phyloP scores from a whole-genome alignment of 1,140 invertebrate genomes.

The Diabrotica undecimpunctata region DNA sequence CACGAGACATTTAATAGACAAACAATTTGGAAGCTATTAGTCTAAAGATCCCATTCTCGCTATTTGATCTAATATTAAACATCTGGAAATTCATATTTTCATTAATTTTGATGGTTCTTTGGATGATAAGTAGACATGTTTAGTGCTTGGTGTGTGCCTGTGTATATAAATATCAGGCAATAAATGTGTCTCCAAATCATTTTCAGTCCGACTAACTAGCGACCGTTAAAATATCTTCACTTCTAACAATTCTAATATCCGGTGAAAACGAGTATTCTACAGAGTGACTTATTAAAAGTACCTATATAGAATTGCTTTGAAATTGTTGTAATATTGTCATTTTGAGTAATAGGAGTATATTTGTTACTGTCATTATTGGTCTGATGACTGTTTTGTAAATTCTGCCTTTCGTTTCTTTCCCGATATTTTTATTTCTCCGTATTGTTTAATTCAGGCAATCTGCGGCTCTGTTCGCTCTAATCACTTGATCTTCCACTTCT shows the following conservation, averaged over 20 bases:
- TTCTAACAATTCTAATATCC: constrained; percentile 26
- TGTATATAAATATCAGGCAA: constrained; percentile 27
- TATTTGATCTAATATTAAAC: constrained; percentile 15
- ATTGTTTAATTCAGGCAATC: too few species aligned
- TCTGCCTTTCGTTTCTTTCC: too few species aligned
- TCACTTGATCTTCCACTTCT: too few species aligned
- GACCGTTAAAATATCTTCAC: constrained; percentile 30
- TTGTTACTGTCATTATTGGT: too few species aligned
- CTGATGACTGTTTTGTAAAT: too few species aligned
- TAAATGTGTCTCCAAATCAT: constrained; percentile 31
- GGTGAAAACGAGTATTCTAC: constrained; percentile 12
- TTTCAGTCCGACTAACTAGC: constrained; percentile 29
- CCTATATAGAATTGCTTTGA: too few species aligned
- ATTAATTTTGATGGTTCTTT: constrained; percentile 21
- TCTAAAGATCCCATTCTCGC: constrained; percentile 14
- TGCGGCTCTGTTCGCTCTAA: too few species aligned
- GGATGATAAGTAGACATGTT: constrained; percentile 28
- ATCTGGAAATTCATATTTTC: constrained; percentile 18
- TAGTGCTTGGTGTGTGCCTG: constrained; percentile 10
- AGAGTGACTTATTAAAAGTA: background rate
- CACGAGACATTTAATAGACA: constrained; percentile 11
- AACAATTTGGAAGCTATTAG: constrained; percentile 18
- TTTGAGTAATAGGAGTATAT: too few species aligned
- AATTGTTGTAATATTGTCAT: too few species aligned
- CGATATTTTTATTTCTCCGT: too few species aligned